Base-by-base conservation (phyloP, 2,888 invertebrate species). In the Itoplectis maculator region DNA sequence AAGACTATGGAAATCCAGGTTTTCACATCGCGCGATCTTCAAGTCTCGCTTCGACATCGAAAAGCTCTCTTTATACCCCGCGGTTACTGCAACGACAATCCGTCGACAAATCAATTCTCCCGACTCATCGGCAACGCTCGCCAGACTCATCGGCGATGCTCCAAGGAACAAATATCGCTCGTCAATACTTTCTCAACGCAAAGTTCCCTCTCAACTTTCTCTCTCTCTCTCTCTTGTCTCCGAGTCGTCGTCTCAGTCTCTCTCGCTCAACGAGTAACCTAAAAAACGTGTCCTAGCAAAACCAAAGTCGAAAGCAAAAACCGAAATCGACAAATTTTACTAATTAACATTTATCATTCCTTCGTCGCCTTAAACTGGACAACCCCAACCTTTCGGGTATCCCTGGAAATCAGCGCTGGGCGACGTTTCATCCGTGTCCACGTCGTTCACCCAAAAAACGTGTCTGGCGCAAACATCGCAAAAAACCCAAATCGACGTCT, bases 1-100 rank as follows among this genome's bases (percentile, higher is more conserved):
- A 86, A 86, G 54, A 79, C 86, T 86, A 77, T 65, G 80, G 79
- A 85, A 80, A 84, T 74, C 74, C 76, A 75, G 79, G 68, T 66
- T 66, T 82, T 76, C 49, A 77, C 54, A 74, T 75, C 29, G 51
- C 66, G 18, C 40, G 29, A 47, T 56, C 42, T 47, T 66, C 66
- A 47, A 29, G 35, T 47, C 9, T n/a, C 40, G n/a, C 40, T 15
- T 35, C 35, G n/a, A 47, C 15, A 29, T 23, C 13, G 45, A 45
- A 42, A 65, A 61, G 29, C 29, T 29, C 61, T 37, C 37, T 7
- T 15, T 37, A 40, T 42, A 42, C 65, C 42, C 65, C 1, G 6
- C 4, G 3, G 29, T 29, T n/a, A 11, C 18, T 13, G 42, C 65
- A 45, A 65, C 20, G 5, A 65, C 3, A 20, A 13, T 45, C 42